Conservation (phyloP, 2,888 invertebrate genomes). For the Synanthedon formicaeformis region DNA sequence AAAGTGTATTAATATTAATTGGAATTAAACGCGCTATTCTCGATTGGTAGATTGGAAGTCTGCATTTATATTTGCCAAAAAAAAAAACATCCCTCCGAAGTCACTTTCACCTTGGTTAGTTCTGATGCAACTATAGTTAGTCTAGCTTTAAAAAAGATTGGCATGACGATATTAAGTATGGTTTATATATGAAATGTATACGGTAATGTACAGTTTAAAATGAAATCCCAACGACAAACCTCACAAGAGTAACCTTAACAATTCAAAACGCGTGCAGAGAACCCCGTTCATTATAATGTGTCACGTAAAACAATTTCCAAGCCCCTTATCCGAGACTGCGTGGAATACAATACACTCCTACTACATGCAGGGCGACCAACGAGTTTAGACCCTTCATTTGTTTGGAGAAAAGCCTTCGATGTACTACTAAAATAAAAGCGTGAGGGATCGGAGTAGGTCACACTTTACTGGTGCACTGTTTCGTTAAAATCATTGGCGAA, state of each 20-base stretch:
- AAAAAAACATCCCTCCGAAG: no score
- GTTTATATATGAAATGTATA: no score
- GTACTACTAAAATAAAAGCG: neutral
- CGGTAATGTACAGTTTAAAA: neutral
- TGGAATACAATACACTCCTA: slow-evolving; percentile 35
- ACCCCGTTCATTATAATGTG: slow-evolving; percentile 41
- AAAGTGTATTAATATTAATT: no score
- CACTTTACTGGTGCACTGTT: neutral
- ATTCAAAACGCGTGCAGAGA: slow-evolving; percentile 33
- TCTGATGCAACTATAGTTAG: no score
- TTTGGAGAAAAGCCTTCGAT: neutral
- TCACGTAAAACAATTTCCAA: slow-evolving; percentile 54
- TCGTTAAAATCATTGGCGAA: slow-evolving; percentile 9
- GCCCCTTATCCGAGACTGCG: slow-evolving; percentile 37
- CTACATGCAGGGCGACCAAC: slow-evolving; percentile 3
- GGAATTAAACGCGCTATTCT: no score
- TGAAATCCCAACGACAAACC: neutral
- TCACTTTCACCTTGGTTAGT: no score
- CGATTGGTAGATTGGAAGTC: no score
- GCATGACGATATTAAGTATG: no score
- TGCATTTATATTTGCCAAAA: no score
- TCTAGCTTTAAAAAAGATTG: no score
- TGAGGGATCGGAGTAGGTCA: neutral
- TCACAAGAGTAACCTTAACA: slow-evolving; percentile 4
- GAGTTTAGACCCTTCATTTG: slow-evolving; percentile 2